Evolutionary conservation across 2,113 vertebrate species (phyloP), one percentile per base, ranked within the genome.

Genomic region (Aptenodytes patagonicus): DNA sequence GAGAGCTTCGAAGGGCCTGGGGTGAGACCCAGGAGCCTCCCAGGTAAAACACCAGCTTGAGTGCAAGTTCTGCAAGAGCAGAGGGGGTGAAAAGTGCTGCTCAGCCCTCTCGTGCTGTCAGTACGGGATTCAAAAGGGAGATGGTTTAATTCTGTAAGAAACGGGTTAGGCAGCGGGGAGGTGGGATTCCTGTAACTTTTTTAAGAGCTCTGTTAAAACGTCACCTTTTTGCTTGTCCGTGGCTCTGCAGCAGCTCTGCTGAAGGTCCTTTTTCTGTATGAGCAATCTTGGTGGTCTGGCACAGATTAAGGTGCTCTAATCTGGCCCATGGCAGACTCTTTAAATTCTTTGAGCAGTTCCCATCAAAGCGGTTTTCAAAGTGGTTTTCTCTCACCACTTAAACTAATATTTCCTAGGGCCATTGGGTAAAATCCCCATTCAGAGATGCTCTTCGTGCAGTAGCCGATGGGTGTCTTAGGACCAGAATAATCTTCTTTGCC

Each of bases 401-500:
- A 77, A 25, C 55, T 26, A 21, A 2, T 20, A 44, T 90, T 85
- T 92, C 79, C 78, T 60, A 40, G 68, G 70, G 88, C 82, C 52
- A 14, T 13, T 9, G 64, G 40, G 55, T 62, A 60, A 89, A 81
- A 65, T 52, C 58, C 58, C 51, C 1, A 2, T 10, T 58, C 17
- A 12, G 46, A 65, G 68, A 44, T 55, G 73, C 60, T 84, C 57
- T 51, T 24, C 0, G 2, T 44, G 84, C 65, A 26, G 69, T 44
- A 72, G 89, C 83, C 0, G 0, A 29, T 58, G 83, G 89, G 58
- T 81, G 72, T 24, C 1, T 87, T 84, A 87, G 85, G 75, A 90
- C 68, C 64, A 58, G 64, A 72, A 60, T 90, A 71, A 92, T 93
- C 91, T 69, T 69, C 92, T 93, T 88, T 75, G 85, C 70, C 40